Percentiles rank a stretch among this genome's conserved stretches.
Conservation (phyloP, 2,113 vertebrate species). For the Origma solitaria region DNA sequence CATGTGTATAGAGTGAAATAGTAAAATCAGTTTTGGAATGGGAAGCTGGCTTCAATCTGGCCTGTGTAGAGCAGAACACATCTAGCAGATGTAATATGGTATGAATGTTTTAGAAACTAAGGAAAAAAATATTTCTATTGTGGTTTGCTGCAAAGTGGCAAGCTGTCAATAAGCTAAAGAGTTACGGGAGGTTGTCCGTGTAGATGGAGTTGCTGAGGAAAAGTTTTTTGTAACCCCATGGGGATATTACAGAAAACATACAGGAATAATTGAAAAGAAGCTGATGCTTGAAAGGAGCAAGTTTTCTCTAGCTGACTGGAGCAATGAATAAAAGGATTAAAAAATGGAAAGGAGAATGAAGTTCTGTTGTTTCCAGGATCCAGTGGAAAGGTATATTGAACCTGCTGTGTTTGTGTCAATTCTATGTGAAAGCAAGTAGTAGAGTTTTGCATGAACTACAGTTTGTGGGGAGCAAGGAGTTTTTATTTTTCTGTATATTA, state of each 20-base stretch:
- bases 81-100: constrained; percentile 1
- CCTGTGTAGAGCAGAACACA: not conserved
- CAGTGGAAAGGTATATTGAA: not conserved
- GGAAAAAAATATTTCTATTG: not conserved
- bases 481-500: not conserved
- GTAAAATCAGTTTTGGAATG: not conserved
- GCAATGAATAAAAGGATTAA: not conserved
- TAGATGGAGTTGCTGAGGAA: not conserved
- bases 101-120: not conserved
- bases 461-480: not conserved
- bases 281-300: not conserved
- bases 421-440: not conserved
- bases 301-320: not conserved
- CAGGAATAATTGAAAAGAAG: not conserved
- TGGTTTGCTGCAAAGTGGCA: not conserved
- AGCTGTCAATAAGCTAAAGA: not conserved
- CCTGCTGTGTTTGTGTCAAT: not conserved
- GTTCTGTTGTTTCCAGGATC: not conserved
- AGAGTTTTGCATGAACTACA: not conserved
- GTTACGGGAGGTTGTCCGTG: not conserved
- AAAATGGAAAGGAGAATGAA: not conserved
- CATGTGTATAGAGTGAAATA: not conserved
- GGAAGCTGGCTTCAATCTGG: not conserved
- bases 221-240: not conserved
- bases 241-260: not conserved